These are phyloP conservation scores for Folsomia manolachei DNA, from an alignment of 2,888 invertebrate genomes.

Conservation along the genomic window DNA sequence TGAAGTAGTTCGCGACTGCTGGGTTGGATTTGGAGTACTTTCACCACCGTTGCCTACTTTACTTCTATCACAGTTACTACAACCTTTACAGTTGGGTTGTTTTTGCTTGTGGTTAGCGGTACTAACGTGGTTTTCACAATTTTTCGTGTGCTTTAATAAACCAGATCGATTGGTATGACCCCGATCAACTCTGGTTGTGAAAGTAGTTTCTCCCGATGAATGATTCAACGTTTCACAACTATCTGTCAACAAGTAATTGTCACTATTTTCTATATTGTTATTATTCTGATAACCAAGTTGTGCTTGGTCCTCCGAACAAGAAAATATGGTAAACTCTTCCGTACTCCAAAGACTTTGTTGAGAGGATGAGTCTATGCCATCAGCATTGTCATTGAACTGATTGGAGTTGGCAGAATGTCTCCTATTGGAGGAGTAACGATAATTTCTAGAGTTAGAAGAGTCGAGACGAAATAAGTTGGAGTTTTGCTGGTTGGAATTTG, in stretches of 20 bases:
- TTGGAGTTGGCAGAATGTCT: neutral
- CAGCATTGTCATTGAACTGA: neutral
- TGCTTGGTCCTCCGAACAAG: neutral
- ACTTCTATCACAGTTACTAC: neutral
- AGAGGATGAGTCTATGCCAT: neutral
- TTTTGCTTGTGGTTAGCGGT: neutral
- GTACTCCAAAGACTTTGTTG: neutral
- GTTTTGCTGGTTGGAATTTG: neutral
- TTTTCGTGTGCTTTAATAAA: neutral
- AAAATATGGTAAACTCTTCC: neutral
- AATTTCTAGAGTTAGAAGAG: slow-evolving; percentile 13
- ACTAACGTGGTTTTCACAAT: neutral
- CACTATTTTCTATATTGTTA: neutral
- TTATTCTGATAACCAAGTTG: neutral
- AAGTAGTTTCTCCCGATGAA: too few species aligned
- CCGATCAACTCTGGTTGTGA: neutral
- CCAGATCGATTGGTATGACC: neutral
- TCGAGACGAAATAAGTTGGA: neutral
- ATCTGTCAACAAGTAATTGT: neutral
- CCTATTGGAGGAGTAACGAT: neutral
- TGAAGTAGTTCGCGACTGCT: neutral
- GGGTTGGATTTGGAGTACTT: neutral
- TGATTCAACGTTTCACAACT: neutral
- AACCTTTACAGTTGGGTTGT: too few species aligned
- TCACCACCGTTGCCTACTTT: too few species aligned